These are phyloP conservation scores for Embidobia sp. DNA, from an alignment of 2,888 invertebrate genomes.

Conservation along the genomic window DNA sequence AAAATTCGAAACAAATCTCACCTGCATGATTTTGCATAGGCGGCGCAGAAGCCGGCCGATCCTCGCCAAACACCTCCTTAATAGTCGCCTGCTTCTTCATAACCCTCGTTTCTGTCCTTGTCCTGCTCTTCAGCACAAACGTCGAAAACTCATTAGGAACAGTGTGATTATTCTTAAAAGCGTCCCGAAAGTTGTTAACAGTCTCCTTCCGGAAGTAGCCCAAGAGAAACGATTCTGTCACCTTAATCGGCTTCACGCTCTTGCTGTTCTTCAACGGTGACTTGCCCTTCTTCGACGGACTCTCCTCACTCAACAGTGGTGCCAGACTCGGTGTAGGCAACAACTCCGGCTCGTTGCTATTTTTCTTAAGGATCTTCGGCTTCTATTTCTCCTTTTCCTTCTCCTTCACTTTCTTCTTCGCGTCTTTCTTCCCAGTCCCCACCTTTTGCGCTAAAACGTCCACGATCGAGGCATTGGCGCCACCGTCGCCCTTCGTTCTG, in stretches of 20 bases:
- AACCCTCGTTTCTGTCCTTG: conserved; percentile 88
- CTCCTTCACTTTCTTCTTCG: conserved; percentile 81
- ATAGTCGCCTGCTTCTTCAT: conserved; percentile 89
- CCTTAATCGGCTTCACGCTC: conserved; percentile 73
- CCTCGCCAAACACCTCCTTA: conserved; percentile 91
- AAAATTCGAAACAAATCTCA: too few species aligned
- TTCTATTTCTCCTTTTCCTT: conserved; percentile 83
- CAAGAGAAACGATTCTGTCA: conserved; percentile 83
- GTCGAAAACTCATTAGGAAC: conserved; percentile 85
- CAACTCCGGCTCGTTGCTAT: conserved; percentile 83
- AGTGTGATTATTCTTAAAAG: conserved; percentile 86
- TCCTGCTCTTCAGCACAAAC: conserved; percentile 88
- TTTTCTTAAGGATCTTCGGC: conserved; percentile 84
- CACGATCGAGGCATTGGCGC: conserved; percentile 83
- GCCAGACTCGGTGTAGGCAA: conserved; percentile 85
- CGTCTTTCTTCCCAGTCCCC: conserved; percentile 82
- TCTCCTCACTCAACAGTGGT: conserved; percentile 69
- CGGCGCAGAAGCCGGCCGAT: conserved; percentile 91
- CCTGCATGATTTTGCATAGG: conserved; percentile 84
- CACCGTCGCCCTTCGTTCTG: conserved; percentile 81
- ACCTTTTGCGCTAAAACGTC: conserved; percentile 87
- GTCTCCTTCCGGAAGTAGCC: conserved; percentile 87
- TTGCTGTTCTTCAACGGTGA: conserved; percentile 72
- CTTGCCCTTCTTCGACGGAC: conserved; percentile 70
- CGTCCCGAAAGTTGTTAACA: conserved; percentile 86